Conservation (phyloP, 1,140 invertebrate species). For the Potamilus streckersoni region DNA sequence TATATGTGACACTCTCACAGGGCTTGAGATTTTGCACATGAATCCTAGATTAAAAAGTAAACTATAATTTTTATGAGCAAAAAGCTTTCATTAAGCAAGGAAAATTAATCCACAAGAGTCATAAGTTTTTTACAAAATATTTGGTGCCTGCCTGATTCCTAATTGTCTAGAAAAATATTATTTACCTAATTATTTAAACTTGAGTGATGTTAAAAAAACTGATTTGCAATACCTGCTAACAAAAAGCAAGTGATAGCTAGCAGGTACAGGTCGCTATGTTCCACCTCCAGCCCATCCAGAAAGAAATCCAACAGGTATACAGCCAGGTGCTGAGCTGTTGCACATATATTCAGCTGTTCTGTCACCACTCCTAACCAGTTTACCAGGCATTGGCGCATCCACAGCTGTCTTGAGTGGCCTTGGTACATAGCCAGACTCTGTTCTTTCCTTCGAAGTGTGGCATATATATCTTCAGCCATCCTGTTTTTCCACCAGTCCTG, state of each 20-base stretch:
- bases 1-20: too few relatives aligned
- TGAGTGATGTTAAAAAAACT: background rate
- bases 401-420: slow-evolving; percentile 40
- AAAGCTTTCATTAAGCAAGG: too few relatives aligned
- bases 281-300: slow-evolving; percentile 72
- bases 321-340: slow-evolving; percentile 71
- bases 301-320: slow-evolving; percentile 73
- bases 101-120: too few relatives aligned
- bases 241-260: slow-evolving; percentile 41
- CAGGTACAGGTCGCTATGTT: slow-evolving; percentile 41
- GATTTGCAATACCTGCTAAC: slow-evolving; percentile 31
- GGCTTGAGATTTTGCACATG: too few relatives aligned
- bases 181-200: too few relatives aligned
- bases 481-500: slow-evolving; percentile 57
- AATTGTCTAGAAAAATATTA: too few relatives aligned
- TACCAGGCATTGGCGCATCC: slow-evolving; percentile 43
- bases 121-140: too few relatives aligned
- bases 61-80: too few relatives aligned
- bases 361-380: slow-evolving; percentile 59
- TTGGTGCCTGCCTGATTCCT: too few relatives aligned
- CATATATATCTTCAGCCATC: slow-evolving; percentile 60
- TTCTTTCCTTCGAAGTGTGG: slow-evolving; percentile 43
- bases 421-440: slow-evolving; percentile 32
- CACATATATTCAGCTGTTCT: slow-evolving; percentile 67
- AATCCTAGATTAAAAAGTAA: too few relatives aligned